Conservation (phyloP, 2,888 invertebrate species). For the Diarsia rubi region DNA sequence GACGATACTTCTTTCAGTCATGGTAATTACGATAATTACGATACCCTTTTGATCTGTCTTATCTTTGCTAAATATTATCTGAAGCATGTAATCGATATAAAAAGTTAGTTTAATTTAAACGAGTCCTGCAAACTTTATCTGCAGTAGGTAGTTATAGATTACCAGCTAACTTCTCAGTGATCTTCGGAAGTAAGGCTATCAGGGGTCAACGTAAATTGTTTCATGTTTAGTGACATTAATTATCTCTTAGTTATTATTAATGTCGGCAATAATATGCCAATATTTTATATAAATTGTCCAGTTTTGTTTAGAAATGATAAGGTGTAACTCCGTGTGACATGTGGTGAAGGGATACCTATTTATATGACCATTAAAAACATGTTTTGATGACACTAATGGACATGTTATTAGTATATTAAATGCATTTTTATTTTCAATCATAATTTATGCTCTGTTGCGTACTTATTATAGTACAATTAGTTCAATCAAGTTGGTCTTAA, state of each 20-base stretch:
- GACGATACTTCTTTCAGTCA: slow-evolving; percentile 43
- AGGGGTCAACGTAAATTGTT: slow-evolving; percentile 68
- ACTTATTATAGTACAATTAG: slow-evolving; percentile 24
- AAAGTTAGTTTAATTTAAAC: slow-evolving; percentile 53
- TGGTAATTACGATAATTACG: slow-evolving; percentile 37
- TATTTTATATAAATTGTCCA: slow-evolving; percentile 42
- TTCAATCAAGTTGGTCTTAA: not conserved
- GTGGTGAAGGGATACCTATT: slow-evolving; percentile 14
- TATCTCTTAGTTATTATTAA: slow-evolving; percentile 43
- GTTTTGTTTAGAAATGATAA: slow-evolving; percentile 53
- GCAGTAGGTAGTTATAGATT: slow-evolving; percentile 49
- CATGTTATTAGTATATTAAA: slow-evolving; percentile 28
- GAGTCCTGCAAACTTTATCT: slow-evolving; percentile 46
- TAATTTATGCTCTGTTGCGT: slow-evolving; percentile 14
- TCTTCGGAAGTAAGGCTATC: slow-evolving; percentile 75
- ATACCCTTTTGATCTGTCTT: slow-evolving; percentile 59
- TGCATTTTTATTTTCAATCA: slow-evolving; percentile 34
- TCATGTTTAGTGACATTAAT: slow-evolving; percentile 50
- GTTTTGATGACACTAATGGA: slow-evolving; percentile 24
- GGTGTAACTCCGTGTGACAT: slow-evolving; percentile 21
- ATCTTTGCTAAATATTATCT: slow-evolving; percentile 48
- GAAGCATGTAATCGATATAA: slow-evolving; percentile 46
- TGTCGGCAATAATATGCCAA: slow-evolving; percentile 39
- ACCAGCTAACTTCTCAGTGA: slow-evolving; percentile 51
- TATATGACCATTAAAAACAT: slow-evolving; percentile 33